phyloP scores from a whole-genome alignment of 2,113 vertebrate genomes.

The Ondatra zibethicus region DNA sequence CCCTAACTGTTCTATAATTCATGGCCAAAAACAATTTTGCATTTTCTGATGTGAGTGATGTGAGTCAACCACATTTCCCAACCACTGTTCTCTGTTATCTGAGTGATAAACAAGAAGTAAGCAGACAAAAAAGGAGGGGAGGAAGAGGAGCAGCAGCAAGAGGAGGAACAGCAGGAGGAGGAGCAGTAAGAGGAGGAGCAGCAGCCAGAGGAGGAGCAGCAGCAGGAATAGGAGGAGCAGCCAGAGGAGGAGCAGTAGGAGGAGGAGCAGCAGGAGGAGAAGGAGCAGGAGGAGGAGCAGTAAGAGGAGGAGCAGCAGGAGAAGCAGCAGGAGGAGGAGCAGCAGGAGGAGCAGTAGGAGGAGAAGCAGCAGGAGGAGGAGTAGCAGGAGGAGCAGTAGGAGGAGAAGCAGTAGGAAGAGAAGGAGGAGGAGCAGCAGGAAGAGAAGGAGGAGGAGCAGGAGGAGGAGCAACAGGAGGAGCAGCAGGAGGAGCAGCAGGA shows the following conservation, averaged over 20 bases:
- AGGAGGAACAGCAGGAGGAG: background rate
- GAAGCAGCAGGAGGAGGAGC: too few relatives aligned
- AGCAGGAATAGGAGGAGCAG: too few relatives aligned
- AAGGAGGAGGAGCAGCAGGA: too few relatives aligned
- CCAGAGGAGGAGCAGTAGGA: background rate
- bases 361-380: fast-evolving
- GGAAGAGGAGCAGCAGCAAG: background rate
- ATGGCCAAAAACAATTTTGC: background rate
- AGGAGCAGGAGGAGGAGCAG: too few relatives aligned
- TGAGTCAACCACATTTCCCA: background rate
- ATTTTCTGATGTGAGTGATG: background rate
- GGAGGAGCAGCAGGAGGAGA: too few relatives aligned
- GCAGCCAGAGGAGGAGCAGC: fast-evolving
- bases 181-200: background rate
- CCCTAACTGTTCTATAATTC: background rate
- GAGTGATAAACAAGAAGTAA: background rate
- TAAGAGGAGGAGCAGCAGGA: too few relatives aligned
- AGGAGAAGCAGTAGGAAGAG: background rate
- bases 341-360: too few relatives aligned
- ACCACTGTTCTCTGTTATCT: background rate
- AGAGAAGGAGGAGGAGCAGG: too few relatives aligned
- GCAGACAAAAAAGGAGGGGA: background rate
- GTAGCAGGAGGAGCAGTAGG: background rate
- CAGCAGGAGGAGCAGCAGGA: too few relatives aligned
- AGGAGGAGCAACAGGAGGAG: fast-evolving